phyloP scores from a whole-genome alignment of 1,140 invertebrate species.

The Choristoneura fumiferana region DNA sequence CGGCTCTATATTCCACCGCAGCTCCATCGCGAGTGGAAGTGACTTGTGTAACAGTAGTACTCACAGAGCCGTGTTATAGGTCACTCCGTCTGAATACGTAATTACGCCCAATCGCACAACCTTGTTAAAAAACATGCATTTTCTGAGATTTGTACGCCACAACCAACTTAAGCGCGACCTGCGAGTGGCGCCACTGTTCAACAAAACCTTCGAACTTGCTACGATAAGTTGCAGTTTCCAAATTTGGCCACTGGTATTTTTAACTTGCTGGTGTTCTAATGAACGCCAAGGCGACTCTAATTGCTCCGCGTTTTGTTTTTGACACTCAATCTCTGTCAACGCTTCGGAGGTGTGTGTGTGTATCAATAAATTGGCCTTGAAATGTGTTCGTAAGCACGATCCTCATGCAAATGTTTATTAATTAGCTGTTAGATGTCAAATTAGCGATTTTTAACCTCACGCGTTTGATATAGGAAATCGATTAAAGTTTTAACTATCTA shows the following conservation, averaged over 20 bases:
- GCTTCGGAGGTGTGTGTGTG: not conserved
- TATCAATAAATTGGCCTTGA: constrained; percentile 1
- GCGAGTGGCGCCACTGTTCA: too few relatives aligned
- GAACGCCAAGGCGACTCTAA: constrained; percentile 1
- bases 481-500: too few relatives aligned
- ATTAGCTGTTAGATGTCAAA: too few relatives aligned
- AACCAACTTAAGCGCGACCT: too few relatives aligned
- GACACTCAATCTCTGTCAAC: constrained; percentile 6
- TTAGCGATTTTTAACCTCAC: too few relatives aligned
- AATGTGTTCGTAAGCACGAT: not conserved
- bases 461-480: too few relatives aligned
- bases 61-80: constrained; percentile 62
- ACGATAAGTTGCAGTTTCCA: too few relatives aligned
- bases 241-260: too few relatives aligned
- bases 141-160: too few relatives aligned
- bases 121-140: too few relatives aligned
- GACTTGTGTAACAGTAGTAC: constrained; percentile 64
- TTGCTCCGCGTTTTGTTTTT: not conserved
- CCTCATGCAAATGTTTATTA: too few relatives aligned
- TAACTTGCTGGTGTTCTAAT: not conserved
- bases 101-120: constrained; percentile 35
- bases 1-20: constrained; percentile 20
- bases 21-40: constrained; percentile 49
- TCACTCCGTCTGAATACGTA: constrained; percentile 61
- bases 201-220: too few relatives aligned